Evolutionary conservation across 2,888 invertebrate genomes (phyloP), one percentile per base, ranked within the genome.

Genomic region (Ceratothoa steindachneri): DNA sequence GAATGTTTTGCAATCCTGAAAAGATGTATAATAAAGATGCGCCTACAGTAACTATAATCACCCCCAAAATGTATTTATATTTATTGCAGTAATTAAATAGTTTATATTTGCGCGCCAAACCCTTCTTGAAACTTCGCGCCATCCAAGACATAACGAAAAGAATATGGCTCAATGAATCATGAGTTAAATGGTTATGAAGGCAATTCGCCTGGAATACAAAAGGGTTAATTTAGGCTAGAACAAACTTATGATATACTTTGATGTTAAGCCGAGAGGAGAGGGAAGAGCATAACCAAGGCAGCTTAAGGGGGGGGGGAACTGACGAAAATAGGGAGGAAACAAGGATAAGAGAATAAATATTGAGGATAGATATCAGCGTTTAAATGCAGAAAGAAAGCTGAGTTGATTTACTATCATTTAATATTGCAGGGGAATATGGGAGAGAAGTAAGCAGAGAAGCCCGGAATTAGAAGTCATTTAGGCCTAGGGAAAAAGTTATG

Each of bases 81-180:
- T 60, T 60, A 60, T 60, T 60, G 27, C 60, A 60, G 60, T 60
- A 60, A 60, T 60, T 60, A 60, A 60, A 60, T 60, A 60, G 22
- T 60, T 60, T 60, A 60, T 60, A 60, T 60, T 60, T 60, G 60
- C 60, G 24, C 60, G 27, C 60, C 22, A 60, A 60, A 60, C 60
- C 60, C 60, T 7, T 1, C 60, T 60, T 60, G 60, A 60, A 60
- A 60, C 22, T 60, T 60, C 60, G 60, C 60, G 24, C 60, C 60
- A 60, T 60, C 60, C 24, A 60, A 60, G 60, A 60, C 60, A 60
- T 60, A 60, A 60, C 60, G 60, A 60, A 60, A 60, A 60, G 60
- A 60, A 60, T 60, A 60, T 60, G 60, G 60, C 60, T 60, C 60
- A 60, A 60, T 60, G 60, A 60, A 60, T 60, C 60, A 60, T 60